phyloP scores from a whole-genome alignment of 1,140 invertebrate species.

The Gonatopus flavifemur region DNA sequence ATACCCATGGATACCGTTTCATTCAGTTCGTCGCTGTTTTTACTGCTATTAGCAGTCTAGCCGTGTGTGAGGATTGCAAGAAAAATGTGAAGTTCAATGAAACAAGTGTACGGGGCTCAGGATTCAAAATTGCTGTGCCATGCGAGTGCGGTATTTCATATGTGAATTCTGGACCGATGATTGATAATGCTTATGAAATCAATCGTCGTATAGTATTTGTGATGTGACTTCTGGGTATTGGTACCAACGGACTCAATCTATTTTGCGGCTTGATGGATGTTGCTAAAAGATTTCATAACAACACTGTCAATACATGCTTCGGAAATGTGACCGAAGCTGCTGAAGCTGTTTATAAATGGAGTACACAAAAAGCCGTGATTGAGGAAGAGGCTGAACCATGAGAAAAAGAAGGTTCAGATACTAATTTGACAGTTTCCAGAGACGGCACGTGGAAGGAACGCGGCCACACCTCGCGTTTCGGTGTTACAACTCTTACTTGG shows the following conservation, averaged over 20 bases:
- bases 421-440: conserved; percentile 10
- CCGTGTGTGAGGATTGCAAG: conserved; percentile 16
- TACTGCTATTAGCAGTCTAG: conserved; percentile 9
- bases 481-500: conserved; percentile 4
- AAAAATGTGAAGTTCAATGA: conserved; percentile 14
- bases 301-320: conserved; percentile 5
- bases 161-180: conserved; percentile 13
- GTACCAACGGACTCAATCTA: conserved; percentile 10
- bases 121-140: conserved; percentile 17
- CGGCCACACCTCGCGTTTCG: conserved; percentile 12
- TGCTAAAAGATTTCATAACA: conserved; percentile 6
- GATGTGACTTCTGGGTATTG: conserved; percentile 11
- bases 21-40: conserved; percentile 17
- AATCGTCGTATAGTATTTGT: conserved; percentile 14
- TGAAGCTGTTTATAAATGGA: conserved; percentile 8
- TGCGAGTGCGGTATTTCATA: conserved; percentile 13
- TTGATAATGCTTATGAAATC: conserved; percentile 15
- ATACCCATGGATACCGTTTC: conserved; percentile 13
- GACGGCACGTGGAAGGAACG: conserved; percentile 12
- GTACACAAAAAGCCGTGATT: conserved; percentile 5
- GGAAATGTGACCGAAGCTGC: conserved; percentile 8
- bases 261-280: conserved; percentile 14
- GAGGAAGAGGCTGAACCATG: not conserved
- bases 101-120: conserved; percentile 12
- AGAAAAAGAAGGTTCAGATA: too few relatives aligned